Evolutionary conservation across 2,888 invertebrate genomes (phyloP).

Genomic region (Stenchaetothrips biformis): DNA sequence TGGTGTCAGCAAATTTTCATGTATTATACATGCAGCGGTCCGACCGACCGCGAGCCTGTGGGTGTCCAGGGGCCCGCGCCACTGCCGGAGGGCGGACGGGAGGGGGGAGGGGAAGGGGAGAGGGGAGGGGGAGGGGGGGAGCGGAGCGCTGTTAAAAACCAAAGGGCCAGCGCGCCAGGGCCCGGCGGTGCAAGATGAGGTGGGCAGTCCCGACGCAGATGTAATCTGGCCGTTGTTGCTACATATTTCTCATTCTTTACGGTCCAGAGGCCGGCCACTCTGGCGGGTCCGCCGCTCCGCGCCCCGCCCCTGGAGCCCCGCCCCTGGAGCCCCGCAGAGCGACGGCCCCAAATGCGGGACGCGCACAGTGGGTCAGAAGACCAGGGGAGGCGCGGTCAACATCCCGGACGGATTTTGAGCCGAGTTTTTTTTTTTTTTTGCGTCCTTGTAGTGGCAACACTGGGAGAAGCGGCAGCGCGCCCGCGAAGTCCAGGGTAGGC

Average conservation of each 20-base stretch:
- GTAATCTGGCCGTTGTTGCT: not conserved
- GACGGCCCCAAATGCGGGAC: not conserved
- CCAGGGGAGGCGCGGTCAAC: not conserved
- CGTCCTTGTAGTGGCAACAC: no score
- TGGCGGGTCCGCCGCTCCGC: no score
- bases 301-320: no score
- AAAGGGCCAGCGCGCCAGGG: not conserved
- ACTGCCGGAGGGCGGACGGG: not conserved
- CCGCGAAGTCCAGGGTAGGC: no score
- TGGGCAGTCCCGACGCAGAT: not conserved
- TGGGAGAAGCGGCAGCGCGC: no score
- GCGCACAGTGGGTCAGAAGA: not conserved
- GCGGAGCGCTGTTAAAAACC: not conserved
- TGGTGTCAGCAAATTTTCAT: slow-evolving; percentile 25
- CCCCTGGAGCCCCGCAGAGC: no score
- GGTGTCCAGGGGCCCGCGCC: not conserved
- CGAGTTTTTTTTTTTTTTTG: no score
- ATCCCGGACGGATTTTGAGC: no score
- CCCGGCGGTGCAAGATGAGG: not conserved
- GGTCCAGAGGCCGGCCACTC: no score
- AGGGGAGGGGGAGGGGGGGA: not conserved
- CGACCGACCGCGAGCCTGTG: slow-evolving; percentile 3
- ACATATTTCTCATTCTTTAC: no score
- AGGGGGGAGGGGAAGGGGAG: not conserved
- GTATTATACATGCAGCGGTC: slow-evolving; percentile 17